These are phyloP conservation scores for Hypolimnas misippus DNA, from an alignment of 2,888 invertebrate genomes.

Conservation along the genomic window DNA sequence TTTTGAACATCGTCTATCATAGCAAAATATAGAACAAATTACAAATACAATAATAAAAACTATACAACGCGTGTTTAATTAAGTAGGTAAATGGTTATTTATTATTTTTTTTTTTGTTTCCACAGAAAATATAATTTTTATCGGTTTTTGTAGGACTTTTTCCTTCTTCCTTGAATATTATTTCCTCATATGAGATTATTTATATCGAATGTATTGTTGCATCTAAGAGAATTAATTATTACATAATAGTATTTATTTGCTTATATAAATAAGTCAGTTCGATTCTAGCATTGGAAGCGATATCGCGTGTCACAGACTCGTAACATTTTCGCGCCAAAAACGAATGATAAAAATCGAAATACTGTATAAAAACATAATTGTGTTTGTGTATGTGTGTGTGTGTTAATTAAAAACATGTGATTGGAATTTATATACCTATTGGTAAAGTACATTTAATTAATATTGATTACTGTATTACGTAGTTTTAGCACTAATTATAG, in stretches of 20 bases:
- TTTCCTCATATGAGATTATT: not conserved
- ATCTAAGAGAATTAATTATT: constrained; percentile 16
- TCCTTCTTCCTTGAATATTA: too few relatives aligned
- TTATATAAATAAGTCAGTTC: constrained; percentile 20
- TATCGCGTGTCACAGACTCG: constrained; percentile 12
- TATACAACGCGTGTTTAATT: too few relatives aligned
- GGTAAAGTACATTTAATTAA: not conserved
- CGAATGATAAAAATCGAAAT: not conserved
- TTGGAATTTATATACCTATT: not conserved
- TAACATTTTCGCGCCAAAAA: constrained; percentile 12
- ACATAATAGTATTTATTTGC: constrained; percentile 20
- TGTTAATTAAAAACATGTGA: not conserved
- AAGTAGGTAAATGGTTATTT: too few relatives aligned
- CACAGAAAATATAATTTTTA: too few relatives aligned
- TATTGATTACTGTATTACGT: not conserved
- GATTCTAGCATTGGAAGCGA: constrained; percentile 20
- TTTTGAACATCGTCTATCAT: too few relatives aligned
- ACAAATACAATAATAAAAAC: too few relatives aligned
- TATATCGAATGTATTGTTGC: constrained; percentile 3
- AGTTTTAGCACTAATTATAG: not conserved
- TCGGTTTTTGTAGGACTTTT: too few relatives aligned
- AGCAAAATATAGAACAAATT: too few relatives aligned
- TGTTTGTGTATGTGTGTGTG: not conserved
- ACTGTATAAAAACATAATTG: not conserved
- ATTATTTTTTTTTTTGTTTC: too few relatives aligned